Evolutionary conservation across 92 coral and sea anemone species (phyloP).

Genomic region (Heliopora coerulea): DNA sequence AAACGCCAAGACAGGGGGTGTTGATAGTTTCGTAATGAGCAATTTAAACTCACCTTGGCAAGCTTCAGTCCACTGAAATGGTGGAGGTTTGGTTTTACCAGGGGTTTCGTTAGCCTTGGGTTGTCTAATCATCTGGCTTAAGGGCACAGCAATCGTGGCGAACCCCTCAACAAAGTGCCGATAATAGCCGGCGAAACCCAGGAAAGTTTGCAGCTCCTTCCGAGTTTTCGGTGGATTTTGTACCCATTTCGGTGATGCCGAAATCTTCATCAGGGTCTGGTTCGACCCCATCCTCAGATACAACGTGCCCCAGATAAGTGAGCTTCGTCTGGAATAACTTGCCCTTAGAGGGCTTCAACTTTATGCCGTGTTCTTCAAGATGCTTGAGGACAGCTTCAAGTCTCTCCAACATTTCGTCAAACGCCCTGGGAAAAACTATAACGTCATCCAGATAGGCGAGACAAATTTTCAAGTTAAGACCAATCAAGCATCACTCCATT

Average conservation of each 20-base stretch:
- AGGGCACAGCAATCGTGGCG: slow-evolving; percentile 53
- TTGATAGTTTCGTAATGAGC: slow-evolving; percentile 32
- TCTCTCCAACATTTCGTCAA: slow-evolving; percentile 38
- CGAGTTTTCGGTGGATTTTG: slow-evolving; percentile 34
- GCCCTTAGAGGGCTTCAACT: slow-evolving; percentile 52
- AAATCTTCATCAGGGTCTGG: slow-evolving; percentile 49
- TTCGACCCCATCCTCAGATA: slow-evolving; percentile 34
- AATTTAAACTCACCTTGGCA: slow-evolving; percentile 50
- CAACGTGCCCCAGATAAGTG: slow-evolving; percentile 1
- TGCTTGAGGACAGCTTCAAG: slow-evolving; percentile 42
- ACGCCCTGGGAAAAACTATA: slow-evolving; percentile 39
- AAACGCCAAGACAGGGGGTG: slow-evolving; percentile 55
- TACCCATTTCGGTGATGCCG: slow-evolving; percentile 38
- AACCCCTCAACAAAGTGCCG: slow-evolving; percentile 53
- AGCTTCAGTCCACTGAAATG: slow-evolving; percentile 42
- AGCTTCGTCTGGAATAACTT: slow-evolving; percentile 38
- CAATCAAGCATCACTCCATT: slow-evolving; percentile 12
- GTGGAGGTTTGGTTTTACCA: too few species aligned
- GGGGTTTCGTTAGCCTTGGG: too few species aligned
- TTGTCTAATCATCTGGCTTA: slow-evolving; percentile 21
- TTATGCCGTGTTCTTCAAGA: slow-evolving; percentile 39
- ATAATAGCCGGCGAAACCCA: slow-evolving; percentile 61
- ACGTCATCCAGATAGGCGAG: slow-evolving; percentile 50
- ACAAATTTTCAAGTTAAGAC: background rate
- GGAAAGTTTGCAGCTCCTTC: slow-evolving; percentile 55